Conservation (phyloP, 2,113 vertebrate genomes). For the Tor tambroides region DNA sequence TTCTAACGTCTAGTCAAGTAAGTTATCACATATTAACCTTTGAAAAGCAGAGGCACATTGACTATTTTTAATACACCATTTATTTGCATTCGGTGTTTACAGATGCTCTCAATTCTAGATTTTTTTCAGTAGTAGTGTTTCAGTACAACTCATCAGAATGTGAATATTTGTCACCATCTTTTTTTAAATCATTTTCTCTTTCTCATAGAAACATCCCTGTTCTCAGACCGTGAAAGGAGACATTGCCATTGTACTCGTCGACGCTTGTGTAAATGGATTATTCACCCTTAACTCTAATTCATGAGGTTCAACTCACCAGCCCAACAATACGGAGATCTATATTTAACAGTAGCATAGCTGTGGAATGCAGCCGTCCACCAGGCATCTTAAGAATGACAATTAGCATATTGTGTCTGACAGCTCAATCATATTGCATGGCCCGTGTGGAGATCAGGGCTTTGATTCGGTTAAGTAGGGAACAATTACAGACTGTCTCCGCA, state of each 20-base stretch:
- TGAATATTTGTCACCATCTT: not conserved
- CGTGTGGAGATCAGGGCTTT: slow-evolving; percentile 56
- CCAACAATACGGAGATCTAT: slow-evolving; percentile 39
- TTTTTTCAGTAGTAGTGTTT: not conserved
- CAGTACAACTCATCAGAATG: not conserved
- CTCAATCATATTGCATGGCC: slow-evolving; percentile 53
- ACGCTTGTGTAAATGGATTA: slow-evolving; percentile 51
- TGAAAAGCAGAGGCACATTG: not conserved
- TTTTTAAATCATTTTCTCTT: not conserved
- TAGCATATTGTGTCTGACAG: slow-evolving; percentile 64
- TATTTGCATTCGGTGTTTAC: not conserved
- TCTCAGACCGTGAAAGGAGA: slow-evolving; percentile 5
- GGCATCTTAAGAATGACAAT: slow-evolving; percentile 48
- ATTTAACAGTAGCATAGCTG: slow-evolving; percentile 35
- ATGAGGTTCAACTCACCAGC: not conserved
- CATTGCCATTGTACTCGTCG: not conserved
- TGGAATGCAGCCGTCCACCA: slow-evolving; percentile 52
- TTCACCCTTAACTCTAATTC: slow-evolving; percentile 42
- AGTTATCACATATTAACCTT: slow-evolving; percentile 64
- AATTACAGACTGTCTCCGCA: slow-evolving; percentile 60
- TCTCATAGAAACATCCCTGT: slow-evolving; percentile 8
- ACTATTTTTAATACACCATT: not conserved
- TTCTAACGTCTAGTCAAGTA: slow-evolving; percentile 21
- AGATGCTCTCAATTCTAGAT: not conserved
- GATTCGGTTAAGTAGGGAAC: slow-evolving; percentile 68